Conservation (phyloP, 2,888 invertebrate species). For the Hartigia nigra region DNA sequence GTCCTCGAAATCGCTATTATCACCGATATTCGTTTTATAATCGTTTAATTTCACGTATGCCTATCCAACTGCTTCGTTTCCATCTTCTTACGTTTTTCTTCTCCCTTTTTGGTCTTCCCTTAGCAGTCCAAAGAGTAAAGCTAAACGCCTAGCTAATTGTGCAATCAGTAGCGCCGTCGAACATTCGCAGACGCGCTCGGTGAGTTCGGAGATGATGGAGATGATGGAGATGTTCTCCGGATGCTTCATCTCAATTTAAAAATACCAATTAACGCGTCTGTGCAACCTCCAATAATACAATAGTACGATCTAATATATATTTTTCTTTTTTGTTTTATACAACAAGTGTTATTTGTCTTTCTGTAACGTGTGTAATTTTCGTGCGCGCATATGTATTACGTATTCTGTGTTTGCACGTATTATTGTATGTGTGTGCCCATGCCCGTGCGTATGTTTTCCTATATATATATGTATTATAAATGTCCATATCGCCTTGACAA, state of each 20-base stretch:
- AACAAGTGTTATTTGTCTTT: background rate
- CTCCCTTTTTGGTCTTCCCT: background rate
- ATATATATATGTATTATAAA: conserved; percentile 16
- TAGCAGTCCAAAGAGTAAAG: background rate
- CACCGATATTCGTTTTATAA: conserved; percentile 7
- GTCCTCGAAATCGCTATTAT: conserved; percentile 5
- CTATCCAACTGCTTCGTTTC: background rate
- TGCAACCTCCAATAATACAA: background rate
- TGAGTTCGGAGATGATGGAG: no score
- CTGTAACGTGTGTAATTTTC: background rate
- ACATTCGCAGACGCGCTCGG: background rate
- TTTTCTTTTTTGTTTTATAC: background rate
- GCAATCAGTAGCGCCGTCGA: background rate
- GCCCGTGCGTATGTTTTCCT: no score
- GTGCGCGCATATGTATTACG: background rate
- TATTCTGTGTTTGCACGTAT: background rate
- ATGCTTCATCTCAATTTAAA: no score
- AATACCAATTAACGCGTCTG: background rate
- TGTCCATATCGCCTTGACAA: conserved; percentile 10
- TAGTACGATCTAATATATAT: conserved; percentile 1
- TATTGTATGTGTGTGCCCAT: background rate
- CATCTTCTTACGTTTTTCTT: background rate
- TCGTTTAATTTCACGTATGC: background rate
- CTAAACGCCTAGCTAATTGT: background rate
- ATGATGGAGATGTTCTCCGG: no score